These are phyloP conservation scores for Phaethornis superciliosus DNA, from an alignment of 2,113 vertebrate species.

Conservation along the genomic window DNA sequence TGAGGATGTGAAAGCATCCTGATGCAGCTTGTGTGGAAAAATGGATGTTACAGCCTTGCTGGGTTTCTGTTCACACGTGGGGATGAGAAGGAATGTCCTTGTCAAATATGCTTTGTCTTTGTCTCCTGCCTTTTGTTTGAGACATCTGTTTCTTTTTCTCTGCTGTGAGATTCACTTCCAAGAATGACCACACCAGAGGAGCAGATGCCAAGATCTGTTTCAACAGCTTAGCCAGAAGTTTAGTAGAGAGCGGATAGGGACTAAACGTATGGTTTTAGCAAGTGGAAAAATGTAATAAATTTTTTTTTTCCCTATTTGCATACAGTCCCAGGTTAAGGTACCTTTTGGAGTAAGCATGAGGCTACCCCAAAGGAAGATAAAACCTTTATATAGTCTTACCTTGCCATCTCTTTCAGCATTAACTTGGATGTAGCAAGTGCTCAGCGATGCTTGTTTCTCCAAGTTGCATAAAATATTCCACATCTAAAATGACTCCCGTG, in stretches of 20 bases:
- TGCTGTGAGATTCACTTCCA: background rate
- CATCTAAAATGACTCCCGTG: background rate
- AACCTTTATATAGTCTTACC: background rate
- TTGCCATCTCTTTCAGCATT: background rate
- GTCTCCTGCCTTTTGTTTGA: slow-evolving; percentile 8
- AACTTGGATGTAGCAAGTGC: background rate
- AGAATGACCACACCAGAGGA: slow-evolving; percentile 6
- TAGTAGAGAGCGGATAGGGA: background rate
- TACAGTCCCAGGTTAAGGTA: background rate
- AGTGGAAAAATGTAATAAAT: background rate
- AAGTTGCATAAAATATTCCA: background rate
- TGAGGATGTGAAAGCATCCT: background rate
- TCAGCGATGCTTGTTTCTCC: background rate
- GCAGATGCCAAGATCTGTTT: background rate
- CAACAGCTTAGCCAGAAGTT: background rate
- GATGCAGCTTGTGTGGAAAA: background rate
- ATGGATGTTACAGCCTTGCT: background rate
- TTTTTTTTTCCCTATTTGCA: background rate
- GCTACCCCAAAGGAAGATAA: background rate
- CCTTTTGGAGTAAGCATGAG: background rate
- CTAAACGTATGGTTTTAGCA: background rate
- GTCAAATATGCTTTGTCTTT: background rate
- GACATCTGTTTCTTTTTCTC: background rate
- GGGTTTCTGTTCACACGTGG: background rate
- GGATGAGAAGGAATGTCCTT: background rate